Conservation (phyloP, 2,888 invertebrate genomes). For the Himalopsyche anomala region DNA sequence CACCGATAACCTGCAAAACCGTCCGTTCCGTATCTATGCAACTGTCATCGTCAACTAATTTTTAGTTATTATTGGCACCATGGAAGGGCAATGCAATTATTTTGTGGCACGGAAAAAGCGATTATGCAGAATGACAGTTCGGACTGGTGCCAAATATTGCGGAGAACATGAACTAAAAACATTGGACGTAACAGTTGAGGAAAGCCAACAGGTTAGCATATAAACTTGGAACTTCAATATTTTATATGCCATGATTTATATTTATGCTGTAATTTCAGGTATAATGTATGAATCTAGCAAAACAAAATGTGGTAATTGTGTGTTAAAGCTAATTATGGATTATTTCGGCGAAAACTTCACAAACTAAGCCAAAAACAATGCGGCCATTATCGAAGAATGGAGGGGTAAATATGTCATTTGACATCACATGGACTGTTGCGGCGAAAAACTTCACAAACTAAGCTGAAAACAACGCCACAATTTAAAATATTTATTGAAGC, state of each 20-base stretch:
- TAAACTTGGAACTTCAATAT: neutral
- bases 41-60: neutral
- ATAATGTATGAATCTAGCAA: no score
- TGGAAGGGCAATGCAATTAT: slow-evolving; percentile 76
- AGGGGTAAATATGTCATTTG: no score
- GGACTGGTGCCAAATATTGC: slow-evolving; percentile 82
- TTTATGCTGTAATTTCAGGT: neutral
- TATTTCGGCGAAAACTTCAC: no score
- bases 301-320: no score
- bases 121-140: slow-evolving; percentile 85
- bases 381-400: no score
- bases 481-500: no score
- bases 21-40: neutral
- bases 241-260: neutral
- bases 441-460: no score
- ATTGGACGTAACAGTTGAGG: slow-evolving; percentile 33
- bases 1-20: no score
- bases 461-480: no score
- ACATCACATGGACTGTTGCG: no score
- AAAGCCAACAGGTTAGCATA: slow-evolving; percentile 50
- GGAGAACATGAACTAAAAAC: slow-evolving; percentile 80
- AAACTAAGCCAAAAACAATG: no score
- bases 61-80: slow-evolving; percentile 45
- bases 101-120: slow-evolving; percentile 85
- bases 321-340: no score